Percentiles rank a stretch among this genome's conserved stretches.
phyloP scores from a whole-genome alignment of 2,888 invertebrate species.

The Thymelicus acteon region DNA sequence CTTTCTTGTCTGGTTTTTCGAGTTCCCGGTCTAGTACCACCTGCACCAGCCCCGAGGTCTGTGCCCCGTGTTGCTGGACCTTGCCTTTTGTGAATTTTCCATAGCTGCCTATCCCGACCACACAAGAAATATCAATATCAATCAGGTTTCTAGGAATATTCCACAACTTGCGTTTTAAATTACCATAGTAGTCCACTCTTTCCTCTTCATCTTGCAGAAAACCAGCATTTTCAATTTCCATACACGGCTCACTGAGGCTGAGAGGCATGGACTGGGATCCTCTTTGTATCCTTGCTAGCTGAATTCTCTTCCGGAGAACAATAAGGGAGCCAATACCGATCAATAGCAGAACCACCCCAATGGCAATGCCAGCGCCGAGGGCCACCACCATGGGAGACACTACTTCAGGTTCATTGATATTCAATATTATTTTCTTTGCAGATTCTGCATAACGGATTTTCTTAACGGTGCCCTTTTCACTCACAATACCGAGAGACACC shows the following conservation, averaged over 20 bases:
- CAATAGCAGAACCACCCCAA: constrained; percentile 88
- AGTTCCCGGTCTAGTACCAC: constrained; percentile 85
- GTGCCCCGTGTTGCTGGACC: constrained; percentile 85
- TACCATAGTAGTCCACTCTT: constrained; percentile 88
- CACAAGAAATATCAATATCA: constrained; percentile 88
- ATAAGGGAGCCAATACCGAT: constrained; percentile 87
- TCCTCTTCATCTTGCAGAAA: constrained; percentile 90
- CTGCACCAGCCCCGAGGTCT: constrained; percentile 85
- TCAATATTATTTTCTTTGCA: constrained; percentile 80
- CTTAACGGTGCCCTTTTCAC: constrained; percentile 86
- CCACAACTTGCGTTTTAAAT: constrained; percentile 90
- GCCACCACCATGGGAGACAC: constrained; percentile 79
- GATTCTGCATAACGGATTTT: constrained; percentile 87
- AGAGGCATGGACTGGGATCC: constrained; percentile 85
- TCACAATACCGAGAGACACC: constrained; percentile 89
- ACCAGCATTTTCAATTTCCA: constrained; percentile 92
- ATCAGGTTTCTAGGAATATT: constrained; percentile 89
- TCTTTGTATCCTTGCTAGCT: constrained; percentile 75
- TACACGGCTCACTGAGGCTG: constrained; percentile 91
- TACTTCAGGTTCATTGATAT: constrained; percentile 78
- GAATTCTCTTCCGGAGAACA: constrained; percentile 79
- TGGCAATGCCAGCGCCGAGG: constrained; percentile 86
- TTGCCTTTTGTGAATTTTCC: constrained; percentile 91
- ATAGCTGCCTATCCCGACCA: constrained; percentile 90
- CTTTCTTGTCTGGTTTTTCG: constrained; percentile 78